Percentiles rank a stretch among this genome's conserved stretches.
Conservation (phyloP, 2,797 vertebrate species). For the Ammospiza maritima region DNA sequence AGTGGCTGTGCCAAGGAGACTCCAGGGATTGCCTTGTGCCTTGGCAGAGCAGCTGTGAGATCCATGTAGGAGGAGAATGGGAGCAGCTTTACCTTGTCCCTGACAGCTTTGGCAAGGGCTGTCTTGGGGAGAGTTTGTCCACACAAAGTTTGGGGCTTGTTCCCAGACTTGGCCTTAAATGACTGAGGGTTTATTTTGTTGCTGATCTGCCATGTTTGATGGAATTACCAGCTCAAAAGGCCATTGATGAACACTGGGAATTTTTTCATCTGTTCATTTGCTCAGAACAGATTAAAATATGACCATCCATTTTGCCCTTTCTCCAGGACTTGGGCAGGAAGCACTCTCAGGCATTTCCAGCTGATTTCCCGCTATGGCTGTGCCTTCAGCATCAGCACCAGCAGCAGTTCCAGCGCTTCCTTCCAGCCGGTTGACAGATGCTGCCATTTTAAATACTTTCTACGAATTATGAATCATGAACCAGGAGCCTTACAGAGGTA, state of each 20-base stretch:
- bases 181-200: not conserved
- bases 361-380: rapidly evolving
- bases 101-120: not conserved
- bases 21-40: not conserved
- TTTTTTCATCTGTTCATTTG: not conserved
- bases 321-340: not conserved
- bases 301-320: not conserved
- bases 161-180: not conserved
- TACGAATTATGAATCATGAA: rapidly evolving
- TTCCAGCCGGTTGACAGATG: not conserved
- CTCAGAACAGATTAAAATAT: not conserved
- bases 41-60: not conserved
- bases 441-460: not conserved
- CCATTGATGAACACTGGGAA: not conserved
- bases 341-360: not conserved
- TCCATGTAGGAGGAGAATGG: not conserved
- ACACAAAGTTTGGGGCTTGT: not conserved
- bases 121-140: not conserved
- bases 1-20: not conserved
- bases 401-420: not conserved
- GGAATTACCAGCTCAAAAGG: not conserved
- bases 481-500: not conserved
- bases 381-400: not conserved
- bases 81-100: not conserved
- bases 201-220: not conserved